phyloP scores from a whole-genome alignment of 2,888 invertebrate species.

The Sminthurinus aureus region DNA sequence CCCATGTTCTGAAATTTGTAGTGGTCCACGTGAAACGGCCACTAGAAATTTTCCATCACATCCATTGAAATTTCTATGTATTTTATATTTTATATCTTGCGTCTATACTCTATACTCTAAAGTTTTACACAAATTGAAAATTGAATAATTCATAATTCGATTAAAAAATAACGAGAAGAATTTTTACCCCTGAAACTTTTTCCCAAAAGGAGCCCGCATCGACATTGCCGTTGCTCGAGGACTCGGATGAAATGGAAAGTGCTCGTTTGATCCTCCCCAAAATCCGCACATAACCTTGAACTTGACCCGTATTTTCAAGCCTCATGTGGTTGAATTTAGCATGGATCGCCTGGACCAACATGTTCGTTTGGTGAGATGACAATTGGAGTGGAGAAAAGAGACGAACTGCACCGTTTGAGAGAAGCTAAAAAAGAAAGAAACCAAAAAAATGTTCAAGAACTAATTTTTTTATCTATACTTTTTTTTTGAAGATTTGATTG shows the following conservation, averaged over 20 bases:
- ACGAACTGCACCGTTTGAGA: not conserved
- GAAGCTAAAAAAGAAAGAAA: not conserved
- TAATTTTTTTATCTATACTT: too few species aligned
- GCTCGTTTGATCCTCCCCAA: conserved; percentile 41
- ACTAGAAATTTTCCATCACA: conserved; percentile 38
- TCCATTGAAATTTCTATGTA: not conserved
- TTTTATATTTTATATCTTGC: too few species aligned
- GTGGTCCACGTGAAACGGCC: conserved; percentile 52
- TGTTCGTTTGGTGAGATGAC: conserved; percentile 11
- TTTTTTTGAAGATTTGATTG: not conserved
- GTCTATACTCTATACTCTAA: not conserved
- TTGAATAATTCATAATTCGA: not conserved
- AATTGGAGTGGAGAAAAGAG: conserved; percentile 32
- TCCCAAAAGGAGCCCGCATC: conserved; percentile 16
- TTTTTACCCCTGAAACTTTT: conserved; percentile 3
- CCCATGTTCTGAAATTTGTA: conserved; percentile 66
- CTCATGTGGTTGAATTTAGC: conserved; percentile 27
- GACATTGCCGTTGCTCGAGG: not conserved
- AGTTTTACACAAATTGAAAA: too few species aligned
- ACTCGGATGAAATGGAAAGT: conserved; percentile 1
- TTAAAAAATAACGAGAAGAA: not conserved
- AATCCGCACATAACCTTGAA: conserved; percentile 43
- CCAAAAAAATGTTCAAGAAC: too few species aligned
- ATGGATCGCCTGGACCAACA: conserved; percentile 28
- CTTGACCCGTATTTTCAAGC: conserved; percentile 26